phyloP scores from a whole-genome alignment of 2,888 invertebrate genomes.

The Scaptomyza reducta region DNA sequence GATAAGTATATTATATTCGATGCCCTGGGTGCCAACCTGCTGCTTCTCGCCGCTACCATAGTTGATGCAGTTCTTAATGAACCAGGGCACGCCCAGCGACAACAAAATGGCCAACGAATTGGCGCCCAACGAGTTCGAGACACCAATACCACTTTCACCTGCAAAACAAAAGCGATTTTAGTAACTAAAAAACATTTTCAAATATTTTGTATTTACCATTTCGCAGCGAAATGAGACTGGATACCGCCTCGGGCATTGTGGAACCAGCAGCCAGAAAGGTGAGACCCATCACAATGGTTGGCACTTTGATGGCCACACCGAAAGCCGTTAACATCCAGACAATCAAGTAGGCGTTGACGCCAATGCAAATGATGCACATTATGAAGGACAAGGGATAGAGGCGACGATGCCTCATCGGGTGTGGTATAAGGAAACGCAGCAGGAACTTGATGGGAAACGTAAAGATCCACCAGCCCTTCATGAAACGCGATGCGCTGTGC shows the following conservation, averaged over 20 bases:
- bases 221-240: slow-evolving; percentile 93
- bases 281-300: slow-evolving; percentile 95
- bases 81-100: slow-evolving; percentile 94
- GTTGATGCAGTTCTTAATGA: slow-evolving; percentile 88
- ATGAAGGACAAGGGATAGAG: slow-evolving; percentile 91
- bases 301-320: slow-evolving; percentile 91
- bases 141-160: slow-evolving; percentile 94
- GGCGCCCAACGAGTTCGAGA: slow-evolving; percentile 93
- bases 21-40: slow-evolving; percentile 90
- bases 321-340: slow-evolving; percentile 96
- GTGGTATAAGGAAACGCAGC: slow-evolving; percentile 89
- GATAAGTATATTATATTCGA: slow-evolving; percentile 92
- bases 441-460: slow-evolving; percentile 89
- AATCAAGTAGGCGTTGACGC: slow-evolving; percentile 92
- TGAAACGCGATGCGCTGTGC: slow-evolving; percentile 62
- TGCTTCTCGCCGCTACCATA: slow-evolving; percentile 85
- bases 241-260: slow-evolving; percentile 92
- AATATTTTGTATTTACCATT: slow-evolving; percentile 87
- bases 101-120: slow-evolving; percentile 93
- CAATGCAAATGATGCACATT: slow-evolving; percentile 95
- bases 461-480: slow-evolving; percentile 87
- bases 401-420: slow-evolving; percentile 86
- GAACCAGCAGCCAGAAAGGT: slow-evolving; percentile 96
- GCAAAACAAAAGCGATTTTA: slow-evolving; percentile 12
- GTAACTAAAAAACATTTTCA: background rate